Conservation (phyloP, 2,113 vertebrate species). For the Terrapene triunguis region DNA sequence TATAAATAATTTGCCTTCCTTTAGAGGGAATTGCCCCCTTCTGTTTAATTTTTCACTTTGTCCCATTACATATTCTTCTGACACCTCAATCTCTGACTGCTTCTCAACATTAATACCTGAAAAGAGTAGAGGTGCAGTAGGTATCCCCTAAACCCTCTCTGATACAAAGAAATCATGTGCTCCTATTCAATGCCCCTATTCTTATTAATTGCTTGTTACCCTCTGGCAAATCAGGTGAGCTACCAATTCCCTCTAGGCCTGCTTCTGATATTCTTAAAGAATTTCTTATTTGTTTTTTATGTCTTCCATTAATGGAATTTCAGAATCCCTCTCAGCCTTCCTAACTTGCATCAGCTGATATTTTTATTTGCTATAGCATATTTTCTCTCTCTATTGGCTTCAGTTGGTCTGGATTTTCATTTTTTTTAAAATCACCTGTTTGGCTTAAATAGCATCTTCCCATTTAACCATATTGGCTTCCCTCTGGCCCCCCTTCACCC, state of each 20-base stretch:
- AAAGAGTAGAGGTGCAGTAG: constrained; percentile 34
- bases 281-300: constrained; percentile 47
- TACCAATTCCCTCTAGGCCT: neutral
- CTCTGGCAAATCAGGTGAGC: neutral
- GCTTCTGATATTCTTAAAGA: constrained; percentile 34
- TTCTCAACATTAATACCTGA: neutral
- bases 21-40: neutral
- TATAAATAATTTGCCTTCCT: neutral
- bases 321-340: constrained; percentile 44
- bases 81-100: neutral
- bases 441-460: constrained; percentile 40
- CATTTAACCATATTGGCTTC: constrained; percentile 35
- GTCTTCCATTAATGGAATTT: constrained; percentile 36
- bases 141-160: constrained; percentile 20
- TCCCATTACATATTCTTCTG: constrained; percentile 33
- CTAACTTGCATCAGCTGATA: neutral
- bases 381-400: constrained; percentile 11
- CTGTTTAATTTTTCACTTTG: neutral
- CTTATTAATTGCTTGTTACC: neutral
- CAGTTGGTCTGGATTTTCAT: neutral
- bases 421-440: constrained; percentile 48
- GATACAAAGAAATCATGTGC: neutral
- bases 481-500: neutral
- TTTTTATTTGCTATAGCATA: constrained; percentile 42
- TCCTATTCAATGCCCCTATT: neutral